These are phyloP conservation scores for Proctacanthus coquilletti DNA, from an alignment of 1,140 invertebrate genomes.

Conservation along the genomic window DNA sequence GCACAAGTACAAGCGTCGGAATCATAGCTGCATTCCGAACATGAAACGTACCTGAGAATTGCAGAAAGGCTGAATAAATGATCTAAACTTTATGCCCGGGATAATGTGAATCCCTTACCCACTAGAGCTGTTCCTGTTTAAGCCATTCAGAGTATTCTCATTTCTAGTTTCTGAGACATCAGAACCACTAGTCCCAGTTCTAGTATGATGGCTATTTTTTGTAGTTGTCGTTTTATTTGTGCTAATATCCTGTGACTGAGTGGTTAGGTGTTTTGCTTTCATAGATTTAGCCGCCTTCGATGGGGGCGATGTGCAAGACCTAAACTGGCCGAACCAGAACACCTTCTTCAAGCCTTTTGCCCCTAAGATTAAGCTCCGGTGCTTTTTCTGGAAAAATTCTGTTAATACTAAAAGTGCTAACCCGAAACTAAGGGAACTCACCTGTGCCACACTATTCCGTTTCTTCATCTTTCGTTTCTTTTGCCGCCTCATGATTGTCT, in stretches of 20 bases:
- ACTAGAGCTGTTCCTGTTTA: conserved; percentile 51
- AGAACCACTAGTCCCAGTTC: conserved; percentile 24
- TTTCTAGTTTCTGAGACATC: conserved; percentile 25
- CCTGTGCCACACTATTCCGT: conserved; percentile 29
- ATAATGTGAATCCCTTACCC: conserved; percentile 25
- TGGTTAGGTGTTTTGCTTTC: no score
- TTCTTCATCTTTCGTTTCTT: conserved; percentile 44
- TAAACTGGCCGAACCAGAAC: conserved; percentile 25
- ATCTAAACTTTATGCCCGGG: not conserved
- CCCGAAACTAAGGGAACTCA: no score
- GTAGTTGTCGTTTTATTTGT: conserved; percentile 6
- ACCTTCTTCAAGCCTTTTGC: conserved; percentile 37
- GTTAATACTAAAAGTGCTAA: no score
- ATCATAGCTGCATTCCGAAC: conserved; percentile 70
- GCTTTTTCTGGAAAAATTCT: conserved; percentile 33
- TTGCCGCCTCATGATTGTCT: conserved; percentile 73
- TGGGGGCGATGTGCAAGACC: conserved; percentile 13
- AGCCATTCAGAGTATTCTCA: conserved; percentile 29
- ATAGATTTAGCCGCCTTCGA: no score
- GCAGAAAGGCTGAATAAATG: not conserved
- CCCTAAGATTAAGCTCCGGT: conserved; percentile 34
- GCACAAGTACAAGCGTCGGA: conserved; percentile 60
- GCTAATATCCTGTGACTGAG: no score
- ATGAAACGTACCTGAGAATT: conserved; percentile 51
- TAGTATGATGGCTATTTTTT: conserved; percentile 11